Conservation (phyloP, 2,888 invertebrate species). For the Ryuthela nishihirai region DNA sequence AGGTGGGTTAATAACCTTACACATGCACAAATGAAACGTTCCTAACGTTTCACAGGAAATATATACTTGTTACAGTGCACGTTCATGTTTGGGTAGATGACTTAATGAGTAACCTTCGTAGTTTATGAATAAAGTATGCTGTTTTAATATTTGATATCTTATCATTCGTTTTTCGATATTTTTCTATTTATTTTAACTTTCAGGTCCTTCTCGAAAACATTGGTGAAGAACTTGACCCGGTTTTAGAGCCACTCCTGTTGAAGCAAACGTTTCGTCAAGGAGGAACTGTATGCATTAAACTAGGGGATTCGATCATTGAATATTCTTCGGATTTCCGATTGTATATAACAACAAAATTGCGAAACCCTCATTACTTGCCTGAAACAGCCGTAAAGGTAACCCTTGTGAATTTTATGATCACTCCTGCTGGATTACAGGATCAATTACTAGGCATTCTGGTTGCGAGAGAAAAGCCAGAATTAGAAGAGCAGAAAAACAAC, state of each 20-base stretch:
- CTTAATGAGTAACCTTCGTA: neutral
- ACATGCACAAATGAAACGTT: too few species aligned
- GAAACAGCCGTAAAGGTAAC: slow-evolving; percentile 55
- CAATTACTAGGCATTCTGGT: slow-evolving; percentile 54
- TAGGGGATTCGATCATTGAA: slow-evolving; percentile 54
- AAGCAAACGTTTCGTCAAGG: slow-evolving; percentile 89
- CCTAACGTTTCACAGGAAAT: too few species aligned
- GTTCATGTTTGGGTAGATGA: too few species aligned
- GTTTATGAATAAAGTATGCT: too few species aligned
- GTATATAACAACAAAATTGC: slow-evolving; percentile 54
- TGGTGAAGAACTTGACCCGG: slow-evolving; percentile 84
- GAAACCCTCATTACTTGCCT: slow-evolving; percentile 54
- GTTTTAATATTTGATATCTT: too few species aligned
- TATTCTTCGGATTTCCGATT: slow-evolving; percentile 54
- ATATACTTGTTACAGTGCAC: too few species aligned
- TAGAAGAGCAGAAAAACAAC: slow-evolving; percentile 54
- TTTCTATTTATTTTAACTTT: slow-evolving; percentile 47
- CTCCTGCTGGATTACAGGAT: slow-evolving; percentile 53
- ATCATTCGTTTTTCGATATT: too few species aligned
- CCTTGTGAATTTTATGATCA: slow-evolving; percentile 55
- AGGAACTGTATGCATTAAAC: slow-evolving; percentile 49
- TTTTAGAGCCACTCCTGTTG: slow-evolving; percentile 79
- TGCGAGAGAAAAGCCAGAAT: slow-evolving; percentile 53
- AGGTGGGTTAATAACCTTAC: too few species aligned
- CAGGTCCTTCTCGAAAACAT: slow-evolving; percentile 79